Percentiles rank a stretch among this genome's conserved stretches.
Conservation (phyloP, 2,888 invertebrate species). For the Hyposoter dolosus region DNA sequence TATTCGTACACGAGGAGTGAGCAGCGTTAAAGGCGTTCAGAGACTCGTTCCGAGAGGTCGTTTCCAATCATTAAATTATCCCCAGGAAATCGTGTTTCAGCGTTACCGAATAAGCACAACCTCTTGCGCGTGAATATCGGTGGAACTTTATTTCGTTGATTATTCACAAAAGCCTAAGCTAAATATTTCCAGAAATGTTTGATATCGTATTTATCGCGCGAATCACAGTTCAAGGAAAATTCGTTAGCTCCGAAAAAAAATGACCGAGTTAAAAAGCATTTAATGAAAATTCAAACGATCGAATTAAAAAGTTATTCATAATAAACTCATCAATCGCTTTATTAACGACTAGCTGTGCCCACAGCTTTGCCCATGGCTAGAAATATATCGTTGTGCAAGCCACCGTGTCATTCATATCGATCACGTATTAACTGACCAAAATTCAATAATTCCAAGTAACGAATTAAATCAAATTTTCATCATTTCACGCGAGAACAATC, state of each 20-base stretch:
- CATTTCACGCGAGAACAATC: no score
- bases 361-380: no score
- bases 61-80: slow-evolving; percentile 51
- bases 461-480: no score
- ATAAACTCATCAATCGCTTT: no score
- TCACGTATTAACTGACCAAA: no score
- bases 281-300: no score
- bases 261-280: not conserved
- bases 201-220: not conserved
- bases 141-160: not conserved
- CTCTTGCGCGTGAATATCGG: not conserved
- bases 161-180: not conserved
- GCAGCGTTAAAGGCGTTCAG: slow-evolving; percentile 6
- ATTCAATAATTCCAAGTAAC: no score
- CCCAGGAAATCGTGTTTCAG: slow-evolving; percentile 26
- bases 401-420: no score
- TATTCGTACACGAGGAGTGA: not conserved
- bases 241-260: not conserved
- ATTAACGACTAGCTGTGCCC: no score
- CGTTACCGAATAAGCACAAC: slow-evolving; percentile 9
- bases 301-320: no score
- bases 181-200: not conserved
- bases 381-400: no score
- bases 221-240: not conserved
- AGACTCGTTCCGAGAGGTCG: slow-evolving; percentile 42